Conservation (phyloP, 1,140 invertebrate genomes). For the Potamilus streckersoni region DNA sequence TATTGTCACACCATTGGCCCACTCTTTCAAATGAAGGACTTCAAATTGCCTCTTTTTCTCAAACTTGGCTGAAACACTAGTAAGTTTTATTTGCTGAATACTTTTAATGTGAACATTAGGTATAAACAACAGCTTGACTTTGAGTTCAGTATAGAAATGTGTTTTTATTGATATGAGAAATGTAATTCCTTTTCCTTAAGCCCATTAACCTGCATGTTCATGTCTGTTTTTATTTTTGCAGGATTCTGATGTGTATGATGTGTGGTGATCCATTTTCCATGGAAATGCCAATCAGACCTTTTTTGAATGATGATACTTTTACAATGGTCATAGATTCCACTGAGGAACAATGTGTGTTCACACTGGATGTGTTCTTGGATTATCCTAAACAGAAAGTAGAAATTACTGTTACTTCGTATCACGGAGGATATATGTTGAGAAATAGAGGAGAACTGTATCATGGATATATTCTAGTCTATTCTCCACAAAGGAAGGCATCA, state of each 20-base stretch:
- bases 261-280: conserved; percentile 95
- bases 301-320: conserved; percentile 88
- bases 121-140: too few species aligned
- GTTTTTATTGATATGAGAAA: too few species aligned
- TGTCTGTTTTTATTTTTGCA: conserved; percentile 36
- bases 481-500: conserved; percentile 94
- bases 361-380: conserved; percentile 75
- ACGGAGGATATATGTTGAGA: conserved; percentile 77
- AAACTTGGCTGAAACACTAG: too few species aligned
- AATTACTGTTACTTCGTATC: conserved; percentile 95
- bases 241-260: conserved; percentile 95
- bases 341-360: conserved; percentile 58
- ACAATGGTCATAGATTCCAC: conserved; percentile 78
- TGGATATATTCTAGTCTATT: conserved; percentile 96
- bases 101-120: too few species aligned
- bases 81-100: too few species aligned
- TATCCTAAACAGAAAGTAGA: conserved; percentile 86
- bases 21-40: too few species aligned
- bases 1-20: too few species aligned
- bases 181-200: too few species aligned
- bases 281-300: conserved; percentile 88
- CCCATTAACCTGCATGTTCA: too few species aligned
- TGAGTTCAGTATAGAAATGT: too few species aligned
- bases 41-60: too few species aligned
- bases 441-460: conserved; percentile 75